Evolutionary conservation across 2,797 vertebrate species (phyloP).

Genomic region (Otus scops): DNA sequence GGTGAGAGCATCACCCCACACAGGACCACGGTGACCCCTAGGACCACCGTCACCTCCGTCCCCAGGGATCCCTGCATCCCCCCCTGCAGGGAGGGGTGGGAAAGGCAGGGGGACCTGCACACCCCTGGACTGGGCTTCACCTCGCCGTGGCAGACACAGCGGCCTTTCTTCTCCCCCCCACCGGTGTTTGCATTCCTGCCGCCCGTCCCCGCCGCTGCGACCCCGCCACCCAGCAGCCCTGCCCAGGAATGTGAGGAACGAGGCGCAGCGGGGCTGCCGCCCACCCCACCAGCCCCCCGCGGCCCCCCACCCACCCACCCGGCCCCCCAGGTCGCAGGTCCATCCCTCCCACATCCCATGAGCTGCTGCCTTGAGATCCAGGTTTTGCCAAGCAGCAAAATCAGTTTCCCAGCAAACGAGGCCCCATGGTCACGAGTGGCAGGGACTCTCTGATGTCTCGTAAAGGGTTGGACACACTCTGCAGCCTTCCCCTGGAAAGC

Average conservation of each 20-base stretch:
- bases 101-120: not conserved
- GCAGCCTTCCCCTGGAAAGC: not conserved
- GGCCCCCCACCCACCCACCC: not conserved
- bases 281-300: not conserved
- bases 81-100: not conserved
- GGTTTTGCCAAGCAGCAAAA: not conserved
- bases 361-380: not conserved
- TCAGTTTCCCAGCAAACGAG: not conserved
- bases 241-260: slow-evolving; percentile 57
- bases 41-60: not conserved
- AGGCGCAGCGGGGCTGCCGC: slow-evolving; percentile 16
- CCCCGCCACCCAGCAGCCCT: slow-evolving; percentile 18
- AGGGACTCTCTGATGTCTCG: not conserved
- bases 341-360: not conserved
- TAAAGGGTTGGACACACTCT: not conserved
- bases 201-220: not conserved
- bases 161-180: slow-evolving; percentile 48
- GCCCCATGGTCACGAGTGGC: not conserved
- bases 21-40: rapidly evolving
- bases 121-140: not conserved
- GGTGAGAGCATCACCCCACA: rapidly evolving
- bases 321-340: not conserved
- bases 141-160: not conserved
- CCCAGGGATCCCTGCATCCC: not conserved
- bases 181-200: slow-evolving; percentile 64